Conservation (phyloP, 2,113 vertebrate species). For the Dipodomys stephensi region DNA sequence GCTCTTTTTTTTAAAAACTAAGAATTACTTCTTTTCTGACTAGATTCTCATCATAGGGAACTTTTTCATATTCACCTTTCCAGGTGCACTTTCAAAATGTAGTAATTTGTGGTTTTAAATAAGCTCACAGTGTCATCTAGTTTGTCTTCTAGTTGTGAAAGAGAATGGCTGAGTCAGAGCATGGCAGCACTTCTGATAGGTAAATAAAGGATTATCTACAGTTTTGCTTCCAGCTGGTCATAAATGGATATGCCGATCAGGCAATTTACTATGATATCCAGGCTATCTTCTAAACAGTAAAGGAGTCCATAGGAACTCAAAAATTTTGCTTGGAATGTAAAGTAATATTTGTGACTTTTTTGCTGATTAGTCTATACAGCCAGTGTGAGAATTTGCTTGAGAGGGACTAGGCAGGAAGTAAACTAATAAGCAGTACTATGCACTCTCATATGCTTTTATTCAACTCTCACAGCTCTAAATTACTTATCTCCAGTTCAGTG, state of each 20-base stretch:
- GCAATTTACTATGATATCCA: not conserved
- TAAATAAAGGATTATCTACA: not conserved
- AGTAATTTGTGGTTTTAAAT: conserved; percentile 31
- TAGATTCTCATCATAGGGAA: conserved; percentile 31
- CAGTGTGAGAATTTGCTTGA: conserved; percentile 47
- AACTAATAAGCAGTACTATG: not conserved
- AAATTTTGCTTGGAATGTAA: not conserved
- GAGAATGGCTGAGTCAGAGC: conserved; percentile 49
- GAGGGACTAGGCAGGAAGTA: conserved; percentile 41
- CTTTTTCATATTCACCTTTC: conserved; percentile 12
- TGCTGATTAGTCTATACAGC: not conserved
- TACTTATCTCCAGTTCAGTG: not conserved
- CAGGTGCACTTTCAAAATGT: conserved; percentile 38
- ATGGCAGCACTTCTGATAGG: conserved; percentile 18
- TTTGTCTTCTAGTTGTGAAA: not conserved
- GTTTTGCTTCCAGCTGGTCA: conserved; percentile 36
- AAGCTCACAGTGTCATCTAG: conserved; percentile 9
- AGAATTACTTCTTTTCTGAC: conserved; percentile 44
- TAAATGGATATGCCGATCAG: conserved; percentile 37
- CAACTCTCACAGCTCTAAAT: conserved; percentile 10
- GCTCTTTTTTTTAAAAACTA: not conserved
- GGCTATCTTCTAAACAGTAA: not conserved
- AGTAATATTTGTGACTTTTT: conserved; percentile 9
- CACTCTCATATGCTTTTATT: conserved; percentile 3
- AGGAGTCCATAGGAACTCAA: not conserved